Evolutionary conservation across 2,797 vertebrate genomes (phyloP).

Genomic region (Novumbra hubbsi): DNA sequence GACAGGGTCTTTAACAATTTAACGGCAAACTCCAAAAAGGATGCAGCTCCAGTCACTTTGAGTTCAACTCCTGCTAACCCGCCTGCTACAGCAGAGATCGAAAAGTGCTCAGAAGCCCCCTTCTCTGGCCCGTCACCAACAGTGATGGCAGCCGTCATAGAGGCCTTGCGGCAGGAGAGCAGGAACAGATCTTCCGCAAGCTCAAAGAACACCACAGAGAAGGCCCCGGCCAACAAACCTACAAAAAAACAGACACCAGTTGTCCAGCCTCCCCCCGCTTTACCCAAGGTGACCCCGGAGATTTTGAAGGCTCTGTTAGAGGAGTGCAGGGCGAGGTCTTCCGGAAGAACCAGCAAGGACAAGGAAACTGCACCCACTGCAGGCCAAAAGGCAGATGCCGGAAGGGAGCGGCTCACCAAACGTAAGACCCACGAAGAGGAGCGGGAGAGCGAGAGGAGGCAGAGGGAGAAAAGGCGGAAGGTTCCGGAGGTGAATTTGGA

Average conservation of each 20-base stretch:
- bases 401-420: conserved; percentile 20
- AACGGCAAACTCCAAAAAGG: background rate
- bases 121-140: background rate
- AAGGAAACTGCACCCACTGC: conserved; percentile 4
- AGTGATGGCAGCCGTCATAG: background rate
- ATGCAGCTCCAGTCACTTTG: background rate
- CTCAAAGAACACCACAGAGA: background rate
- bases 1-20: background rate
- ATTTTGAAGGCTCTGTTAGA: conserved; percentile 48
- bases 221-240: background rate
- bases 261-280: background rate
- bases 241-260: background rate
- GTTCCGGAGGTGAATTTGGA: background rate
- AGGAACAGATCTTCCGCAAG: background rate
- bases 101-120: background rate
- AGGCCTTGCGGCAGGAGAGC: conserved; percentile 1
- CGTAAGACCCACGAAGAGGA: conserved; percentile 35
- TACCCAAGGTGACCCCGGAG: conserved; percentile 54
- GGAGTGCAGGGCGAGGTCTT: conserved; percentile 42
- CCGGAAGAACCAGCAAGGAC: background rate
- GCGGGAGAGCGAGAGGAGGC: conserved; percentile 13
- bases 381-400: background rate
- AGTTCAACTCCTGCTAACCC: background rate
- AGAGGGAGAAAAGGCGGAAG: background rate
- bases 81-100: background rate